Evolutionary conservation across 2,888 invertebrate genomes (phyloP).

Genomic region (Melanostoma mellinum): DNA sequence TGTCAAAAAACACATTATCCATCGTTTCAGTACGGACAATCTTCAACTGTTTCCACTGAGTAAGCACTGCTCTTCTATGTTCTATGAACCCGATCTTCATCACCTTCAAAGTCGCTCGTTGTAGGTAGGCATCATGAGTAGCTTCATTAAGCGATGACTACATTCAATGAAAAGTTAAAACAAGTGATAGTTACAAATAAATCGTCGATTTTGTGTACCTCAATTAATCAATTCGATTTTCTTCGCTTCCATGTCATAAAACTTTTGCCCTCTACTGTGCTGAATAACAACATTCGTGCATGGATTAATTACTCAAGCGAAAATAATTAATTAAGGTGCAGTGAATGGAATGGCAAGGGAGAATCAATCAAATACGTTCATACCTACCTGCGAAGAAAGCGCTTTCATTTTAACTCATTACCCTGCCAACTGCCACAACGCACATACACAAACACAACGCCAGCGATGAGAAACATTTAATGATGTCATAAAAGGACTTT

Average conservation of each 20-base stretch:
- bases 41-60: no score
- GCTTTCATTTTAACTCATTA: constrained; percentile 65
- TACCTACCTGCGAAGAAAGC: constrained; percentile 2
- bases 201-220: no score
- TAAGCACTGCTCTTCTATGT: no score
- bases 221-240: no score
- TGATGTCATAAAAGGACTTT: constrained; percentile 67
- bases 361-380: constrained; percentile 66
- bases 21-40: no score
- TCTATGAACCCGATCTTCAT: no score
- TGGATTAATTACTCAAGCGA: constrained; percentile 62
- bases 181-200: no score
- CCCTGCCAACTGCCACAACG: constrained; percentile 38
- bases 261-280: constrained; percentile 25
- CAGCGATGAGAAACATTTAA: constrained; percentile 61
- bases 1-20: no score
- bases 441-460: constrained; percentile 27
- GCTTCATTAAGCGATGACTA: no score
- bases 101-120: no score
- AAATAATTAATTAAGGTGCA: constrained; percentile 68
- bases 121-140: no score
- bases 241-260: not conserved
- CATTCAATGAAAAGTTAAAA: no score
- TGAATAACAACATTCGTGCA: constrained; percentile 24
- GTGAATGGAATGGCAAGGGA: constrained; percentile 49